These are phyloP conservation scores for Drosophila erecta DNA, from an alignment of 1,140 invertebrate genomes.

Conservation along the genomic window DNA sequence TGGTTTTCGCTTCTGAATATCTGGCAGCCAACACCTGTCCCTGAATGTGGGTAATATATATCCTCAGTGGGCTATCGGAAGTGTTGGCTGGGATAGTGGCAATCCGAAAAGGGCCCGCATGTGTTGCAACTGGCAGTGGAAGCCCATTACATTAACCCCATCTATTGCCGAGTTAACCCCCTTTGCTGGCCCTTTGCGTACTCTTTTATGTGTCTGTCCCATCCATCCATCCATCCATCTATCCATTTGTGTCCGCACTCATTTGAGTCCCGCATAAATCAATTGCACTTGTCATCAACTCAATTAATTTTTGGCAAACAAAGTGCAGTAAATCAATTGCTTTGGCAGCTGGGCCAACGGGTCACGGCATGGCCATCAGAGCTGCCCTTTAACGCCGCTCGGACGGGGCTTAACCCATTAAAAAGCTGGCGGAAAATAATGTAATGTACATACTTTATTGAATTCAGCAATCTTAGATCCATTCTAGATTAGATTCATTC, in stretches of 20 bases:
- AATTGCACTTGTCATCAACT: constrained; percentile 85
- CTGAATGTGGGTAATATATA: constrained; percentile 1
- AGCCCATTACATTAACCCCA: constrained; percentile 10
- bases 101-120: constrained; percentile 29
- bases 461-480: too few species aligned
- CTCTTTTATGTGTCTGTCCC: constrained; percentile 35
- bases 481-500: too few species aligned
- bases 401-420: constrained; percentile 14
- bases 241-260: constrained; percentile 72
- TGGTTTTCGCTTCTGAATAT: neutral
- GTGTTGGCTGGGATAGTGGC: constrained; percentile 26
- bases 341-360: constrained; percentile 81
- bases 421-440: neutral
- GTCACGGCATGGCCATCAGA: constrained; percentile 49
- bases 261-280: constrained; percentile 85
- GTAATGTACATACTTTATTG: too few species aligned
- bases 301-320: constrained; percentile 85
- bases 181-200: neutral
- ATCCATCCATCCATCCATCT: constrained; percentile 36
- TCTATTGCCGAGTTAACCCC: neutral
- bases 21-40: constrained; percentile 18
- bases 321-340: constrained; percentile 85
- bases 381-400: constrained; percentile 21
- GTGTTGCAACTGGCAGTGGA: constrained; percentile 2
- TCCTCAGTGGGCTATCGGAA: constrained; percentile 23